phyloP scores from a whole-genome alignment of 2,113 vertebrate genomes.

The Carollia perspicillata region DNA sequence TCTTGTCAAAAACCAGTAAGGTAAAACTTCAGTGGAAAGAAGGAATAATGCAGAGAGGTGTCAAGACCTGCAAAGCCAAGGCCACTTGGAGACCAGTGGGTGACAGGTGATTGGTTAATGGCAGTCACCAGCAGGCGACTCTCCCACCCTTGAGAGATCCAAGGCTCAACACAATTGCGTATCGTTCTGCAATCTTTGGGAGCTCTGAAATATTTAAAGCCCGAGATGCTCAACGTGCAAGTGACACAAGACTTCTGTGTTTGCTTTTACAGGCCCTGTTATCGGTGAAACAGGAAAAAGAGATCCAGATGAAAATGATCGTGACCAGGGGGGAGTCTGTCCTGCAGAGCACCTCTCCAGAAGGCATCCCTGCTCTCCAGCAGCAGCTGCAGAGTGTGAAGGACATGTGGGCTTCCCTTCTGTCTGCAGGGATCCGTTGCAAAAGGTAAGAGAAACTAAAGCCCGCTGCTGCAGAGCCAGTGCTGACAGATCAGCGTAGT shows the following conservation, averaged over 20 bases:
- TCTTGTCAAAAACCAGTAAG: neutral
- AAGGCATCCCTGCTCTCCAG: slow-evolving; percentile 90
- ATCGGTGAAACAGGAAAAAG: slow-evolving; percentile 92
- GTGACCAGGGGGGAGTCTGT: slow-evolving; percentile 94
- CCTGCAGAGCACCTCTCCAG: slow-evolving; percentile 92
- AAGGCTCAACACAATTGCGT: accelerated
- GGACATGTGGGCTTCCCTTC: slow-evolving; percentile 91
- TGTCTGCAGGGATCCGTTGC: slow-evolving; percentile 92
- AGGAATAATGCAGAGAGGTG: neutral
- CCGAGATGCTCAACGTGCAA: neutral
- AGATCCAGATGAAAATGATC: slow-evolving; percentile 96
- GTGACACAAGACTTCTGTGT: accelerated
- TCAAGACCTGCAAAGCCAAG: neutral
- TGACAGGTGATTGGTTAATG: neutral
- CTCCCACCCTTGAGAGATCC: no score
- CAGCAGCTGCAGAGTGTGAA: slow-evolving; percentile 92
- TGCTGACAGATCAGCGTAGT: accelerated
- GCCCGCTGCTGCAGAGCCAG: accelerated
- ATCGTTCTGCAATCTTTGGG: neutral
- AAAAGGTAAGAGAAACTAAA: slow-evolving; percentile 87
- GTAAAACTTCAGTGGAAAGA: neutral
- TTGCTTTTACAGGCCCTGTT: slow-evolving; percentile 85
- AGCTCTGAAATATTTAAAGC: neutral
- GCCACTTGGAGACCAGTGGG: neutral
- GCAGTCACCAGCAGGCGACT: neutral